Base-by-base conservation (phyloP, 2,888 invertebrate species). In the Apotomis betuletana region DNA sequence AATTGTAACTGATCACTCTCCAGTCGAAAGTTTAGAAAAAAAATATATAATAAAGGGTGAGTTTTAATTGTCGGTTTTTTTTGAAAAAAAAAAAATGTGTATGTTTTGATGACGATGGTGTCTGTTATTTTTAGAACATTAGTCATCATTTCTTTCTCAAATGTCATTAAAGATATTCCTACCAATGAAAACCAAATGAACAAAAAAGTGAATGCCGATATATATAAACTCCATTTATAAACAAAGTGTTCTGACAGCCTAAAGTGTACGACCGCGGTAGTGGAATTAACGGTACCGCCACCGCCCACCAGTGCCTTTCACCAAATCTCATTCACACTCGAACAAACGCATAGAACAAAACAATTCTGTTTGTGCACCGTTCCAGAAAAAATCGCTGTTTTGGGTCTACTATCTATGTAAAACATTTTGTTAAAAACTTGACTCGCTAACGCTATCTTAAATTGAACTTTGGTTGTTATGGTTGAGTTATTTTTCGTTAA, bases 261-360 rank as follows among this genome's bases (percentile, higher is more conserved):
- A 81, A 85, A 82, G 81, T 81, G 70, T 78, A 78, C 81, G 83
- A 82, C 81, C 86, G 85, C 85, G 80, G 87, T 86, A 88, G 87
- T 84, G 80, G 83, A 83, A 85, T 86, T 90, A 91, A 90, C 91
- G 91, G 91, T 89, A 90, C 84, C 63, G n/a, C 49, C 63, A 12
- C 49, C 65, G 58, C 62, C 71, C 82, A 80, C 79, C 80, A 81
- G 79, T 84, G 84, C 83, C 85, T 85, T 88, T 90, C 83, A 86
- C 89, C 81, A 80, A 85, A 83, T 82, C 85, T 86, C 84, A 86
- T 89, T 88, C 86, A 83, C 86, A 88, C 88, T 89, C 87, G 83
- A 89, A 87, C 84, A 62, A 71, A 44, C 13, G 54, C 55, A 27
- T 67, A 71, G 61, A 61, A 57, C 67, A 57, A 58, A 67, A 57